Evolutionary conservation across 2,797 vertebrate species (phyloP), one percentile per base, ranked within the genome.

Genomic region (Anolis apletophallus): DNA sequence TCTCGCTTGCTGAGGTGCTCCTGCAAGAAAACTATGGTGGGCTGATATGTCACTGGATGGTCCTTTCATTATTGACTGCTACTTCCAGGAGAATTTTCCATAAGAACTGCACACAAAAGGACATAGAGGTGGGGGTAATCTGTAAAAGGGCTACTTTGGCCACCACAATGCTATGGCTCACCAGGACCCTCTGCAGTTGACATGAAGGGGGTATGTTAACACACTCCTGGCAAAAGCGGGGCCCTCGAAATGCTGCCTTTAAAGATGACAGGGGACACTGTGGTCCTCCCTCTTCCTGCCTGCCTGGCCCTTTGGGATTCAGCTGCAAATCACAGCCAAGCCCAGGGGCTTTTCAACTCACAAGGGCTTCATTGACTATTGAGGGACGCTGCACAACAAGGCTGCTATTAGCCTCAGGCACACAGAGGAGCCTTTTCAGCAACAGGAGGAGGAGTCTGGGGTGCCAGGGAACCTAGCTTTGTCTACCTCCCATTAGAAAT

Each of bases 281-380:
- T 5, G 67, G 67, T 12, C 11, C 29, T 69, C 11, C 3, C 3
- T 32, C 29, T 13, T n/a, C 68, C 29, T 16, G 64, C 13, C 12
- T 19, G 59, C 3, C 95, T 95, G 95, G 94, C 91, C 92, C 23
- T n/a, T 90, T 94, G 73, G 73, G 95, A 96, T 97, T 97, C 96
- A 97, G 92, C 94, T 97, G 93, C 96, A 96, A 96, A 95, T 97
- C 96, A 97, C 96, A 97, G 95, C 92, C 80, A 91, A 95, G 91
- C 87, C 95, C 93, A 91, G 90, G 52, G 83, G 93, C 90, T 87
- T 46, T 6, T 46, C 46, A 46, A 46, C 46, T 92, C 92, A 98
- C 97, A 98, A 97, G 95, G 96, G 94, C 93, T 94, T 96, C 97
- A 97, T 97, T 98, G 97, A 98, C 97, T 97, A 97, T 98, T 98